Percentiles rank a stretch among this genome's conserved stretches.
These are phyloP conservation scores for Gonatopus flavifemur DNA, from an alignment of 1,140 invertebrate genomes.

Conservation along the genomic window DNA sequence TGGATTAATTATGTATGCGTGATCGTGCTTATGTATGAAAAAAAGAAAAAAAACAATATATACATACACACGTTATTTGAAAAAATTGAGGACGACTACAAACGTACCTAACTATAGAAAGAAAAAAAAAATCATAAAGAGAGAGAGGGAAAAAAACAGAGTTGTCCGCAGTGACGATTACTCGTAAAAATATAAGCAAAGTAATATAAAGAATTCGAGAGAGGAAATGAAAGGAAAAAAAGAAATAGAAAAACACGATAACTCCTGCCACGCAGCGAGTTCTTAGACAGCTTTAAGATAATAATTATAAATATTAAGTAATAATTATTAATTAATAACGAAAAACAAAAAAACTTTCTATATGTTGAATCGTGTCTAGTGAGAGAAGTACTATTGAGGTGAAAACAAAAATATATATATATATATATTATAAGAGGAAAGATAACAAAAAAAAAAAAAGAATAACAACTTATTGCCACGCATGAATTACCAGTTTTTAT, in stretches of 20 bases:
- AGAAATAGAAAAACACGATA: conserved; percentile 35
- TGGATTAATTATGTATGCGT: conserved; percentile 2
- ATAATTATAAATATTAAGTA: conserved; percentile 52
- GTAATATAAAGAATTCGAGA: conserved; percentile 36
- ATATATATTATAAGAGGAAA: conserved; percentile 40
- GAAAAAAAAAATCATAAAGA: conserved; percentile 5
- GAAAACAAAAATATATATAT: conserved; percentile 45
- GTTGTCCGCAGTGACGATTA: background rate
- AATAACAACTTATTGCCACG: conserved; percentile 43
- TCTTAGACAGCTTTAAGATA: conserved; percentile 57
- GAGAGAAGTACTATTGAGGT: conserved; percentile 51
- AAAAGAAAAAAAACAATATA: conserved; percentile 8
- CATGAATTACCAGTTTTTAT: conserved; percentile 39
- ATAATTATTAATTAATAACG: conserved; percentile 54
- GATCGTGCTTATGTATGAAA: conserved; percentile 10
- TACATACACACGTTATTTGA: conserved; percentile 23
- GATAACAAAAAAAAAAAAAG: conserved; percentile 15
- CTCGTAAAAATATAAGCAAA: conserved; percentile 26
- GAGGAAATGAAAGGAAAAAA: conserved; percentile 22
- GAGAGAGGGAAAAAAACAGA: conserved; percentile 16
- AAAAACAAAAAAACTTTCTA: conserved; percentile 58
- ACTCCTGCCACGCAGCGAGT: conserved; percentile 55
- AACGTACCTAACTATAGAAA: conserved; percentile 39
- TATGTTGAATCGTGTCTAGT: conserved; percentile 58
- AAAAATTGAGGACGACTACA: conserved; percentile 37